These are phyloP conservation scores for Eupithecia pulchellata DNA, from an alignment of 2,888 invertebrate genomes.

Conservation along the genomic window DNA sequence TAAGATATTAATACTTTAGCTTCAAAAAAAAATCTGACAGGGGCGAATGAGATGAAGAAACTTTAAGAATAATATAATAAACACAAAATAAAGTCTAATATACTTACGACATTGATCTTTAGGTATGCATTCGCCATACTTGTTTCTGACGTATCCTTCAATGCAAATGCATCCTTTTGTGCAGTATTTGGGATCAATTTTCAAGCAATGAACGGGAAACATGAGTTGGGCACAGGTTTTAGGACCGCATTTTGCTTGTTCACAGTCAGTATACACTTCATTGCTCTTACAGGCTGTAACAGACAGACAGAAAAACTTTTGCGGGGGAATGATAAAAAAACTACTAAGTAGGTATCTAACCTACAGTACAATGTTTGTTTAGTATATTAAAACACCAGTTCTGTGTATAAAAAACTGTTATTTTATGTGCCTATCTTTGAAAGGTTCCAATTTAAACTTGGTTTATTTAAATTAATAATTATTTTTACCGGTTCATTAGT, in stretches of 20 bases:
- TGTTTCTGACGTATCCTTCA: constrained; percentile 47
- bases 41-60: too few species aligned
- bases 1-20: too few species aligned
- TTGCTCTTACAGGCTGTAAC: constrained; percentile 14
- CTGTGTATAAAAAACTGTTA: too few species aligned
- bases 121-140: constrained; percentile 48
- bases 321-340: too few species aligned
- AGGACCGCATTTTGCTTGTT: constrained; percentile 43
- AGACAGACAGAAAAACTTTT: too few species aligned
- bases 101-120: constrained; percentile 34
- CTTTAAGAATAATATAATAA: too few species aligned
- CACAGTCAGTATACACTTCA: constrained; percentile 43
- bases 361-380: too few species aligned
- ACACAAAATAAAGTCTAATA: neutral
- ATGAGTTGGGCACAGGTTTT: constrained; percentile 50
- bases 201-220: constrained; percentile 44
- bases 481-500: neutral
- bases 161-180: constrained; percentile 47
- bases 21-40: too few species aligned
- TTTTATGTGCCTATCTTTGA: too few species aligned
- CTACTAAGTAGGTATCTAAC: too few species aligned
- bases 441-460: neutral
- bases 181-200: constrained; percentile 39
- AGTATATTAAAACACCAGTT: too few species aligned
- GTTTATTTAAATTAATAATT: neutral